Conservation (phyloP, 2,888 invertebrate species). For the Heteromurus nitidus region DNA sequence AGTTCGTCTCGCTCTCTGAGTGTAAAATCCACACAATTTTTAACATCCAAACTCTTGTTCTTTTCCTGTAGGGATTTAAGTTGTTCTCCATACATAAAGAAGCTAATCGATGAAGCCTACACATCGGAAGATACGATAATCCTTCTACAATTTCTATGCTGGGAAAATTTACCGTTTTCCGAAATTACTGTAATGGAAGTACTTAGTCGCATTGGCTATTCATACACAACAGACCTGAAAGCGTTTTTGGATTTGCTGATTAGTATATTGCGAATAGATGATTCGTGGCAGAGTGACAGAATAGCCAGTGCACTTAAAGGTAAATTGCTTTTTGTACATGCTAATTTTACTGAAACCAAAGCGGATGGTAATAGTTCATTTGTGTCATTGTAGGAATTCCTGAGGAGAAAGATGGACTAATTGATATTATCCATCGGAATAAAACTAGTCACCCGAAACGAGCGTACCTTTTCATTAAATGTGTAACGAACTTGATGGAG, state of each 20-base stretch:
- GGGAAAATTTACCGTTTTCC: constrained; percentile 97
- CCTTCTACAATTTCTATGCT: constrained; percentile 93
- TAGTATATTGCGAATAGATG: constrained; percentile 91
- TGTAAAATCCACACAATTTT: background rate
- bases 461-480: constrained; percentile 97
- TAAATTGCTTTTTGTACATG: constrained; percentile 74
- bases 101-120: constrained; percentile 95
- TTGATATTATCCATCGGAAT: constrained; percentile 93
- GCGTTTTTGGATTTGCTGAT: constrained; percentile 93
- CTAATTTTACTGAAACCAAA: background rate
- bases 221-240: constrained; percentile 94
- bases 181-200: constrained; percentile 91
- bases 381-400: constrained; percentile 82
- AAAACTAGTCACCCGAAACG: constrained; percentile 97
- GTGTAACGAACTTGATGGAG: constrained; percentile 92
- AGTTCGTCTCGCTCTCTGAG: background rate
- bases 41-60: too few relatives aligned
- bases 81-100: constrained; percentile 87
- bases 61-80: constrained; percentile 52
- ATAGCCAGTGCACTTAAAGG: constrained; percentile 95
- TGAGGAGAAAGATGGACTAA: constrained; percentile 91
- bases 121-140: constrained; percentile 93
- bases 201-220: constrained; percentile 90
- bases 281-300: constrained; percentile 96
- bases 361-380: background rate